Base-by-base conservation (phyloP, 2,113 vertebrate species). In the Spea bombifrons region DNA sequence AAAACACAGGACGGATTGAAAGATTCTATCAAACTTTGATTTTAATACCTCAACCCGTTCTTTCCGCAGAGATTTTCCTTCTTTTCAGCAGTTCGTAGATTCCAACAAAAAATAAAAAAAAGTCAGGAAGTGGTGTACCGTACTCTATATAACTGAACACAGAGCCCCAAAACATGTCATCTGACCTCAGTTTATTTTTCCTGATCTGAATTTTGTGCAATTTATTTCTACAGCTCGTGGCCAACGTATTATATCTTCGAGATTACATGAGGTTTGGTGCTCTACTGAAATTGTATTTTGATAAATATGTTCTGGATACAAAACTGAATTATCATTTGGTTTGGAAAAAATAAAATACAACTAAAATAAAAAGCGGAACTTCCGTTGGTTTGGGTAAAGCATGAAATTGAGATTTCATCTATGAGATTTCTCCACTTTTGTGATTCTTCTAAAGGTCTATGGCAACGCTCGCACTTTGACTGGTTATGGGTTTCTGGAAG, bases 21-120 rank as follows among this genome's bases (percentile, higher is more conserved):
- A 77, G 75, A 52, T 70, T 61, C 75, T 70, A 70, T 77, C 75
- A 77, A 10, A 43, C 69, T 71, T 48, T 53, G 12, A 48, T 57
- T 48, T 53, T 17, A 48, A 49, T 66, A 5, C 66, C 65, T 68
- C 43, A 16, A 76, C 65, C 75, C 47, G 75, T 45, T 69, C 66
- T 76, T 59, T 67, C 48, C 75, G 69, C 16, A 17, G 13, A 69
- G 55, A 59, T 59, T 59, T 59, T 69, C 45, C 16, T 10, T 61
- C 47, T 67, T 69, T 67, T 76, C 75, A 59, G 45, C 75, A 70
- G 50, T 69, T 71, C 49, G 53, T 71, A 17, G 49, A 17, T 71
- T 50, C 57, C 57, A 63, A 77, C 46, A 77, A n/a, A 55, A 30
- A 30, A 30, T 30, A 30, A 30, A 30, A 30, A 30, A 30, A 71